phyloP scores from a whole-genome alignment of 1,140 invertebrate species.

The Megalonaias nervosa region DNA sequence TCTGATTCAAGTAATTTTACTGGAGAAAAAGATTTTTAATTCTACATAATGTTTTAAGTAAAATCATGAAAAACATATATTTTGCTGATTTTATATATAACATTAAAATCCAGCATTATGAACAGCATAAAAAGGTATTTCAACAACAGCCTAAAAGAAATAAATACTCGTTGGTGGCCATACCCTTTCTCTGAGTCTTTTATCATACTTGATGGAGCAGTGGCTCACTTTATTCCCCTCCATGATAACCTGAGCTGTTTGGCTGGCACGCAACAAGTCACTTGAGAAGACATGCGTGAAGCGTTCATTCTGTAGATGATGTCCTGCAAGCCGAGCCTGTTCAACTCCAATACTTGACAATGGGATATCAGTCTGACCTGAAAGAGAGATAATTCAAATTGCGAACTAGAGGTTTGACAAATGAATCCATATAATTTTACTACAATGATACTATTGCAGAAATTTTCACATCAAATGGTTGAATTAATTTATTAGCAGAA shows the following conservation, averaged over 20 bases:
- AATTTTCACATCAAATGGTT: no score
- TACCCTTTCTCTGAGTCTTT: slow-evolving; percentile 67
- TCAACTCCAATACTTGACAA: slow-evolving; percentile 62
- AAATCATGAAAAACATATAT: background rate
- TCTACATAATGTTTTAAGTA: background rate
- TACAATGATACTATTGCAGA: no score
- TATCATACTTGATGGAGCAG: slow-evolving; percentile 47
- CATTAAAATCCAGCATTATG: background rate
- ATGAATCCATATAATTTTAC: no score
- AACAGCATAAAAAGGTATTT: background rate
- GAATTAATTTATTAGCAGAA: no score
- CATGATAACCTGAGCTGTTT: slow-evolving; percentile 61
- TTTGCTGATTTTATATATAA: background rate
- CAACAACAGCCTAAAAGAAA: background rate
- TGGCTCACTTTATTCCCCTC: slow-evolving; percentile 48
- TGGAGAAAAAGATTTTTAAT: background rate
- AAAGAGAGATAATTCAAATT: background rate
- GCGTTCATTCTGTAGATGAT: slow-evolving; percentile 61
- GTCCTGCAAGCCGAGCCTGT: slow-evolving; percentile 63
- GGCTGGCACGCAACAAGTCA: slow-evolving; percentile 65
- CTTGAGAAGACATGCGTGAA: slow-evolving; percentile 69
- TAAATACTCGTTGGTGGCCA: background rate
- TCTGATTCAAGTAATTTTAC: no score
- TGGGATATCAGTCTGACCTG: slow-evolving; percentile 67
- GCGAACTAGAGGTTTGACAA: no score